Percentiles rank a stretch among this genome's conserved stretches.
These are phyloP conservation scores for Chironex yamaguchii DNA, from an alignment of 30 jellyfish, hydroid and myxozoan species.

Conservation along the genomic window DNA sequence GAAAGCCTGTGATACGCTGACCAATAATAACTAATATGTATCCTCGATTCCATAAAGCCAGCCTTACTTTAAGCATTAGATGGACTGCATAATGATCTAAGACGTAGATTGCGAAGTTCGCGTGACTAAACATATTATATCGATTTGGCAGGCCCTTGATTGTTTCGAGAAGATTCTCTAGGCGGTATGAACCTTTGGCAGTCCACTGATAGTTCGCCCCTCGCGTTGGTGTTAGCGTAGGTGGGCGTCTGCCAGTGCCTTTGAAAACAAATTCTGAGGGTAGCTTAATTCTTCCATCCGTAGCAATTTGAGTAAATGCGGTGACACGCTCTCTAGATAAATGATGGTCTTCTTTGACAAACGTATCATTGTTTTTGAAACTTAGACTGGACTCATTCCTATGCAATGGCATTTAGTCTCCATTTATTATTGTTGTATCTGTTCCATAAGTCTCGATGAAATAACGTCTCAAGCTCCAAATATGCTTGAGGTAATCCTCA, in stretches of 20 bases:
- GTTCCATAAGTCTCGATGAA: constrained; percentile 63
- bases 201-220: constrained; percentile 63
- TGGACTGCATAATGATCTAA: constrained; percentile 70
- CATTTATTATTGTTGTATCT: constrained; percentile 82
- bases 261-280: constrained; percentile 64
- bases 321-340: constrained; percentile 72
- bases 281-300: background rate
- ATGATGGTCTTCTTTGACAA: constrained; percentile 62
- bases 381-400: constrained; percentile 60
- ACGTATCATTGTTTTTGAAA: constrained; percentile 47
- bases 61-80: constrained; percentile 72
- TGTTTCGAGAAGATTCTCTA: constrained; percentile 61
- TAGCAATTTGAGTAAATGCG: constrained; percentile 43
- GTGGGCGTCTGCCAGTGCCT: constrained; percentile 61
- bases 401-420: constrained; percentile 80
- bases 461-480: constrained; percentile 66
- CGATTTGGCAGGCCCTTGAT: constrained; percentile 59
- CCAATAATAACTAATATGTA: constrained; percentile 72
- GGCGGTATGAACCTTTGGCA: constrained; percentile 75
- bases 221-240: constrained; percentile 3
- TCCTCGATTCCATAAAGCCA: constrained; percentile 57
- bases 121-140: constrained; percentile 57
- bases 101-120: constrained; percentile 60
- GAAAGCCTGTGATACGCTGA: constrained; percentile 72
- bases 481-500: constrained; percentile 48